Base-by-base conservation (phyloP, 2,113 vertebrate genomes). In the Eubucco bourcierii region DNA sequence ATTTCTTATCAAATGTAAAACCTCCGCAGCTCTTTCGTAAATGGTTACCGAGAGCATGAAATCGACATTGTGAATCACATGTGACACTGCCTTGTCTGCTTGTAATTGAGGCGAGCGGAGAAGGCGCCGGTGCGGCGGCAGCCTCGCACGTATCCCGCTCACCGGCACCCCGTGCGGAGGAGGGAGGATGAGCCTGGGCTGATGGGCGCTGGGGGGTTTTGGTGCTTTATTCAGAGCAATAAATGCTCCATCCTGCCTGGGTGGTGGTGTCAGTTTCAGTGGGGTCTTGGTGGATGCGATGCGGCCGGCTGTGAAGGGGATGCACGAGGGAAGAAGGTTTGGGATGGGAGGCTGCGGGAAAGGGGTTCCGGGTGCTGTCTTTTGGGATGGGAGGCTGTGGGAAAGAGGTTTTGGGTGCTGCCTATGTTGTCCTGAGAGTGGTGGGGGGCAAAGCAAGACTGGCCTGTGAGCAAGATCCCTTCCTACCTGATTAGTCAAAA, bases 1-100 rank as follows among this genome's bases (percentile, higher is more conserved):
- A 99, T 99, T 99, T 98, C 98, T 99, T 99, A 99, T 99, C 98
- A 98, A 98, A 99, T 99, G 99, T 99, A 99, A 98, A 99, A 98
- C 98, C 98, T 97, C 98, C 94, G 89, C 97, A 96, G 98, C 98
- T 98, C 98, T 98, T 98, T 98, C 98, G 98, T 98, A 99, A 99
- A 98, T 95, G 98, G 98, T 98, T 99, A 99, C 98, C 91, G 96
- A 95, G 96, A 98, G 98, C 99, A 98, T 99, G 99, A 99, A 99
- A 99, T 99, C 99, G 99, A 99, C 99, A 98, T 98, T 98, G 98
- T 98, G 98, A 99, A 99, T 99, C 98, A 98, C 97, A 98, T 98
- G 98, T 98, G 99, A 99, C 98, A 98, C 95, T 91, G 98, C 98
- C 98, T 98, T 98, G 98, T 99, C 98, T 98, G 98, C 96, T 98